Conservation (phyloP, 2,797 vertebrate species). For the Neosilurus hyrtlii region DNA sequence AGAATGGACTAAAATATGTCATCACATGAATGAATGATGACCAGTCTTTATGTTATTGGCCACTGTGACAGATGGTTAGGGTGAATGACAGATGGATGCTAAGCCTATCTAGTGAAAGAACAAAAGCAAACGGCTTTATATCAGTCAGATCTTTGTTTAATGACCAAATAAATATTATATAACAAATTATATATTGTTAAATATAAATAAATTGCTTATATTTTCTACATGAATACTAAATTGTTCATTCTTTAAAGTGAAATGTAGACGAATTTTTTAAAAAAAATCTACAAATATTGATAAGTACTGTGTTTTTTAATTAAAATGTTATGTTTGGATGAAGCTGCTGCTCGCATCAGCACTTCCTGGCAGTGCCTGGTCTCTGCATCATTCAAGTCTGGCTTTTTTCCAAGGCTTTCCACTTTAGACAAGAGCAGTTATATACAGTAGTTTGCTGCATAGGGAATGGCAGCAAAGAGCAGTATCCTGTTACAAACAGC, state of each 20-base stretch:
- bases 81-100: conserved; percentile 48
- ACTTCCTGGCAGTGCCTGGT: conserved; percentile 72
- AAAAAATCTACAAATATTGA: not conserved
- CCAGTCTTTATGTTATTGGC: conserved; percentile 33
- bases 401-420: conserved; percentile 45
- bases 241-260: not conserved
- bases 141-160: not conserved
- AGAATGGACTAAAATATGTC: not conserved
- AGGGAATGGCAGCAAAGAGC: conserved; percentile 40
- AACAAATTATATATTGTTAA: not conserved
- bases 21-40: not conserved
- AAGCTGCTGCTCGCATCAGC: conserved; percentile 47
- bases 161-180: not conserved
- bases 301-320: not conserved
- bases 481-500: conserved; percentile 52
- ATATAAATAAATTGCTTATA: not conserved
- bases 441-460: conserved; percentile 50
- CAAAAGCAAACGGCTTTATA: conserved; percentile 11
- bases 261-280: not conserved
- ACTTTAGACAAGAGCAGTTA: conserved; percentile 32
- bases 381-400: conserved; percentile 55
- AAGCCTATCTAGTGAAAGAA: conserved; percentile 32
- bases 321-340: conserved; percentile 47
- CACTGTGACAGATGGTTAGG: conserved; percentile 53
- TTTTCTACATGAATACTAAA: not conserved